Conservation (phyloP, 2,113 vertebrate genomes). For the Jaculus jaculus region DNA sequence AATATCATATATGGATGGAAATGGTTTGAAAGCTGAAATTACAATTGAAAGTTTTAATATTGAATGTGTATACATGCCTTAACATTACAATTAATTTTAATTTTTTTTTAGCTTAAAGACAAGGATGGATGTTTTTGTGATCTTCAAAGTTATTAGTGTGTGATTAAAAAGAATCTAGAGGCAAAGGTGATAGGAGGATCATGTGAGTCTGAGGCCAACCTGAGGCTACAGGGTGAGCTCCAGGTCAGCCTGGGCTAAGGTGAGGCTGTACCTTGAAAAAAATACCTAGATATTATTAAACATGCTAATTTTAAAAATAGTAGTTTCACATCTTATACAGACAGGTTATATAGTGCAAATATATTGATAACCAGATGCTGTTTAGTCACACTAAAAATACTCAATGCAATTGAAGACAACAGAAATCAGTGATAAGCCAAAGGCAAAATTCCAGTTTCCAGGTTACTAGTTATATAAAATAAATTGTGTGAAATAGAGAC, state of each 20-base stretch:
- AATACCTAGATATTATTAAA: neutral
- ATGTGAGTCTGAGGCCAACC: too few species aligned
- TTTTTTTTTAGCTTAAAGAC: slow-evolving; percentile 54
- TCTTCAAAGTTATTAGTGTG: neutral
- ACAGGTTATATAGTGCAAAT: slow-evolving; percentile 14
- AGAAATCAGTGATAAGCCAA: slow-evolving; percentile 33
- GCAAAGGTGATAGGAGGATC: too few species aligned
- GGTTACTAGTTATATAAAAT: slow-evolving; percentile 37
- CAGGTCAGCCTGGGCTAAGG: too few species aligned
- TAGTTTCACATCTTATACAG: neutral
- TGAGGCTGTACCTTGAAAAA: too few species aligned
- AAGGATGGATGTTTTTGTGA: slow-evolving; percentile 32
- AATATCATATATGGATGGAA: neutral
- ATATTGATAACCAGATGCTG: slow-evolving; percentile 38
- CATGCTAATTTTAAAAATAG: slow-evolving; percentile 18
- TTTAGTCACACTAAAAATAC: slow-evolving; percentile 11
- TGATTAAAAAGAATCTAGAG: neutral
- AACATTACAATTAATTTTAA: slow-evolving; percentile 24
- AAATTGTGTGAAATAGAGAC: slow-evolving; percentile 19
- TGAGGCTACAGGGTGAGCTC: too few species aligned
- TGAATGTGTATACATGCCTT: slow-evolving; percentile 6
- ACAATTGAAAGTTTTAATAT: neutral
- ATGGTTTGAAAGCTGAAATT: slow-evolving; percentile 34
- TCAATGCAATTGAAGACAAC: slow-evolving; percentile 19
- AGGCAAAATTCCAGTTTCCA: slow-evolving; percentile 30